phyloP scores from a whole-genome alignment of 2,113 vertebrate genomes.

The Terrapene triunguis region DNA sequence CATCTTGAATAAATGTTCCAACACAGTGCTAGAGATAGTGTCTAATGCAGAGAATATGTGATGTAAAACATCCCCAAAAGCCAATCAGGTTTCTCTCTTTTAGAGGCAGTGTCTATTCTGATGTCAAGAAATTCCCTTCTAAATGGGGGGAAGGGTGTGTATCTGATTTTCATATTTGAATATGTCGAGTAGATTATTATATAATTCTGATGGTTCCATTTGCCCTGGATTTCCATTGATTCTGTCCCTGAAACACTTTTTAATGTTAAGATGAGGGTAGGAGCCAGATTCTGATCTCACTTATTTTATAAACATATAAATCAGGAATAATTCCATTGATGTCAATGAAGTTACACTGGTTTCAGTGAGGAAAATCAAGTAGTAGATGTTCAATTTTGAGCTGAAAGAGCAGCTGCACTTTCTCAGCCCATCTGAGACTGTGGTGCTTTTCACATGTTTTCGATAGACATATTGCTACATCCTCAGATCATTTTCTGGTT shows the following conservation, averaged over 20 bases:
- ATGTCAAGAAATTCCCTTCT: not conserved
- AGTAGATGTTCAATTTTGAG: not conserved
- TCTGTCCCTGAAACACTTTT: not conserved
- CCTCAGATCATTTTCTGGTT: not conserved
- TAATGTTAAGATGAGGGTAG: not conserved
- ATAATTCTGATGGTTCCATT: not conserved
- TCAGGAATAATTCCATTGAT: not conserved
- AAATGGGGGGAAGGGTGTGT: not conserved
- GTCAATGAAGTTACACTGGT: not conserved
- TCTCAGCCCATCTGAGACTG: not conserved
- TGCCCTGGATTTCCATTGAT: not conserved
- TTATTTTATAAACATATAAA: not conserved
- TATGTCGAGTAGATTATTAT: not conserved
- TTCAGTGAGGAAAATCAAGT: not conserved
- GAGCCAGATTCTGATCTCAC: not conserved
- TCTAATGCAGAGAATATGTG: not conserved
- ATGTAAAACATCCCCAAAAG: not conserved
- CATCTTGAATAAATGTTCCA: not conserved
- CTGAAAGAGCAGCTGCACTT: not conserved
- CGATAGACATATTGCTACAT: not conserved
- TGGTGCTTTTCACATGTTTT: not conserved
- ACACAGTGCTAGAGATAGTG: not conserved
- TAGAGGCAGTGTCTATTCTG: not conserved
- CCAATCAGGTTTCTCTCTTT: not conserved
- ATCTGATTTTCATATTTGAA: not conserved